Conservation (phyloP, 2,797 vertebrate species). For the Rhynchonycteris naso region DNA sequence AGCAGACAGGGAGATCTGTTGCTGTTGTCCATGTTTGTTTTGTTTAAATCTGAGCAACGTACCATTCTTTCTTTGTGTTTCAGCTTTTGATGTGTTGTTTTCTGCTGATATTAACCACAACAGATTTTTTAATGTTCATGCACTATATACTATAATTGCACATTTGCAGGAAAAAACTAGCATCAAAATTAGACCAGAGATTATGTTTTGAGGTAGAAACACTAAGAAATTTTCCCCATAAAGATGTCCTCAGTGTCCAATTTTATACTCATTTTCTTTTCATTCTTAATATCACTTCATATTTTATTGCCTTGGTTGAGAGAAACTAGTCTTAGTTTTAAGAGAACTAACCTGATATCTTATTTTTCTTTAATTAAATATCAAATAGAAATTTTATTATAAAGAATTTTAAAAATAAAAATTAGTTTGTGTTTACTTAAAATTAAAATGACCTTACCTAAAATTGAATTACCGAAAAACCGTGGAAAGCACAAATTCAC, state of each 20-base stretch:
- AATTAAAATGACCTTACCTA: background rate
- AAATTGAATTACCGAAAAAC: background rate
- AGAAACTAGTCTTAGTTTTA: background rate
- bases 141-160: background rate
- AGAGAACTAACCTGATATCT: background rate
- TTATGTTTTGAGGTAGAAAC: accelerated
- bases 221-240: background rate
- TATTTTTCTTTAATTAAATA: background rate
- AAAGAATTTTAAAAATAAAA: background rate
- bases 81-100: background rate
- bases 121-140: background rate
- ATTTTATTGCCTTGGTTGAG: background rate
- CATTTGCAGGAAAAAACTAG: background rate
- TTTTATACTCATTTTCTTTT: background rate
- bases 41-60: background rate
- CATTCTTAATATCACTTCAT: background rate
- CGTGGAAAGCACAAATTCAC: background rate
- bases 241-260: background rate
- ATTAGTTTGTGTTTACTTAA: background rate
- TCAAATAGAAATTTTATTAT: background rate
- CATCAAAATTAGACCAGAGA: background rate
- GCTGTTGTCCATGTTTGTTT: background rate
- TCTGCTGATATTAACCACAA: background rate
- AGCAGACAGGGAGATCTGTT: background rate
- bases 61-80: background rate